A percentile compares a stretch with the other conserved stretches of the same genome.
Evolutionary conservation across 2,888 invertebrate species (phyloP).

Genomic region (Odontothrips loti): DNA sequence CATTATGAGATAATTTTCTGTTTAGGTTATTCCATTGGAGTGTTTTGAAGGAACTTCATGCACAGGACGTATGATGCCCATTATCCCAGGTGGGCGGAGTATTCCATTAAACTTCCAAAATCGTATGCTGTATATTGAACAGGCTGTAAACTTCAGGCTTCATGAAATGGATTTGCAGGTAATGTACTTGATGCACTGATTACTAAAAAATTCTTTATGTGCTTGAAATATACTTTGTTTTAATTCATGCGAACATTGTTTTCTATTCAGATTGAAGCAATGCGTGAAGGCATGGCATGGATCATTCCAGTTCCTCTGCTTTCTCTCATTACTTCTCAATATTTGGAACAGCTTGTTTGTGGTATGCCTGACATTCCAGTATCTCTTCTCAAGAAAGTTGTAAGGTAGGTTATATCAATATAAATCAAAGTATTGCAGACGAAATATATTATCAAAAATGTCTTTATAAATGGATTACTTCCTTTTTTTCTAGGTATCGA

Average conservation of each 20-base stretch:
- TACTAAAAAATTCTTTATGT: background rate
- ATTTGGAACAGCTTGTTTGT: constrained; percentile 60
- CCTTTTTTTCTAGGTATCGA: constrained; percentile 51
- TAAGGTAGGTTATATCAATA: constrained; percentile 49
- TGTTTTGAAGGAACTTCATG: constrained; percentile 60
- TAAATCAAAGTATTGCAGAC: background rate
- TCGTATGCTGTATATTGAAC: constrained; percentile 57
- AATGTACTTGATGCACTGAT: background rate
- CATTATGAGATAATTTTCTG: background rate
- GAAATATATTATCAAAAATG: background rate
- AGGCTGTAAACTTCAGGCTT: constrained; percentile 56
- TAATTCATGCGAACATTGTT: background rate
- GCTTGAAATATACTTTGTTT: background rate
- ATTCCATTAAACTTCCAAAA: constrained; percentile 58
- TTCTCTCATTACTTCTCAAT: constrained; percentile 55
- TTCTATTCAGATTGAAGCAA: constrained; percentile 48
- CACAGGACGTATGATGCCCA: constrained; percentile 56
- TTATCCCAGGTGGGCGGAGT: constrained; percentile 58
- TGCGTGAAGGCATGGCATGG: constrained; percentile 61
- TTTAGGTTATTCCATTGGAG: constrained; percentile 55
- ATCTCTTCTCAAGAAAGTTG: constrained; percentile 56
- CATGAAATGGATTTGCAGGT: constrained; percentile 61
- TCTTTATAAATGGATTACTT: constrained; percentile 25
- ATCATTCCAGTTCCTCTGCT: constrained; percentile 60
- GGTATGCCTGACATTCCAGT: constrained; percentile 60